phyloP scores from a whole-genome alignment of 2,113 vertebrate genomes.

The Channa argus region DNA sequence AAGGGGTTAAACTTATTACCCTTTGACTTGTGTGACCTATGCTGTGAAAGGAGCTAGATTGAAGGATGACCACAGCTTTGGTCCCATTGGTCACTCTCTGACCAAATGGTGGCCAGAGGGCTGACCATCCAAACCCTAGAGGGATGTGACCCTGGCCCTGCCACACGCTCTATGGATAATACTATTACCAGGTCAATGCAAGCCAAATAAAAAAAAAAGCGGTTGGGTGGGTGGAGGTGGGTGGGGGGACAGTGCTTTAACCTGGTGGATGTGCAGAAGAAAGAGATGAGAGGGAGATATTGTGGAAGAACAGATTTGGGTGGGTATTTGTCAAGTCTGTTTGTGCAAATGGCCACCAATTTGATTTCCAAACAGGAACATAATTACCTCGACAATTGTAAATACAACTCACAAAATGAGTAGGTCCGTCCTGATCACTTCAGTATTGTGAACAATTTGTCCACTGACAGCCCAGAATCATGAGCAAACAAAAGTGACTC shows the following conservation, averaged over 20 bases:
- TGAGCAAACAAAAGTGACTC: slow-evolving; percentile 5
- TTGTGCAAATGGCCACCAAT: slow-evolving; percentile 56
- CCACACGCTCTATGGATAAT: slow-evolving; percentile 80
- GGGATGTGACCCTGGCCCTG: slow-evolving; percentile 75
- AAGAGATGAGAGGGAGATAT: slow-evolving; percentile 40
- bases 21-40: slow-evolving; percentile 91
- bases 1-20: slow-evolving; percentile 94
- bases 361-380: slow-evolving; percentile 31
- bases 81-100: slow-evolving; percentile 84
- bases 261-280: slow-evolving; percentile 47
- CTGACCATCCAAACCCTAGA: slow-evolving; percentile 72
- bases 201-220: slow-evolving; percentile 21
- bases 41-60: slow-evolving; percentile 89
- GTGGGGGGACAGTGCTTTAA: slow-evolving; percentile 35
- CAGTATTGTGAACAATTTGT: not conserved
- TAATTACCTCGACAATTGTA: slow-evolving; percentile 22
- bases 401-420: not conserved
- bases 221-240: slow-evolving; percentile 9
- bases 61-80: slow-evolving; percentile 89
- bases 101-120: slow-evolving; percentile 70
- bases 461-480: not conserved
- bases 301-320: slow-evolving; percentile 41
- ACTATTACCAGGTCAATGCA: slow-evolving; percentile 80
- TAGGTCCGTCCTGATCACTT: not conserved
- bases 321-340: slow-evolving; percentile 39